These are phyloP conservation scores for Pseudomyrmex dendroicus DNA, from an alignment of 1,140 invertebrate species.

Conservation along the genomic window DNA sequence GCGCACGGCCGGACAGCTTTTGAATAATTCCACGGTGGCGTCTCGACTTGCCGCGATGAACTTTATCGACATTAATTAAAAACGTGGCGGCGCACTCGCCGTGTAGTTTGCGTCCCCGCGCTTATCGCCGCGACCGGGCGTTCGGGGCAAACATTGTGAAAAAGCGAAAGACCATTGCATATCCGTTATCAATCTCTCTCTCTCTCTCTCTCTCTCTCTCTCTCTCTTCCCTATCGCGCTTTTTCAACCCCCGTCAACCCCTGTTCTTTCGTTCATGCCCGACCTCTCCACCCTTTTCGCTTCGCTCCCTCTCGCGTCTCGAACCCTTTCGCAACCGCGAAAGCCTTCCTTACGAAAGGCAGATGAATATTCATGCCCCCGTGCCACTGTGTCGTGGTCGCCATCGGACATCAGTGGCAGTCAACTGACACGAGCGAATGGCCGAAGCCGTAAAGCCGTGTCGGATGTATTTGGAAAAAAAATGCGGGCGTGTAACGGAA, in stretches of 20 bases:
- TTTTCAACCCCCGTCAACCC: conserved; percentile 57
- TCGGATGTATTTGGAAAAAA: conserved; percentile 51
- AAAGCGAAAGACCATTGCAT: conserved; percentile 82
- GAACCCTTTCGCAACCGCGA: conserved; percentile 60
- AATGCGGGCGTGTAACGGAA: conserved; percentile 62
- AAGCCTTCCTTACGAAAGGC: conserved; percentile 81
- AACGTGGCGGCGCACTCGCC: conserved; percentile 77
- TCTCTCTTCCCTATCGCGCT: conserved; percentile 26
- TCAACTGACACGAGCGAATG: conserved; percentile 77
- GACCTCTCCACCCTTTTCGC: neutral
- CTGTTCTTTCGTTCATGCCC: conserved; percentile 64
- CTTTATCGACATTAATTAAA: conserved; percentile 78
- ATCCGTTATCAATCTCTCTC: conserved; percentile 83
- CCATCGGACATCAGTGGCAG: conserved; percentile 84
- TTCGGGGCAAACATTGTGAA: conserved; percentile 82
- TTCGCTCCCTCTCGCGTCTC: conserved; percentile 32
- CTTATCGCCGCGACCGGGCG: conserved; percentile 81
- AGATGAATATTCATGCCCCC: conserved; percentile 85
- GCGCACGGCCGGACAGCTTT: conserved; percentile 72
- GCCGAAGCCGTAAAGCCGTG: conserved; percentile 53
- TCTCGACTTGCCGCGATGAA: conserved; percentile 68
- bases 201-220: conserved; percentile 27
- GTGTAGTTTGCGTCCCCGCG: conserved; percentile 73
- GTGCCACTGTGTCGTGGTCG: conserved; percentile 79
- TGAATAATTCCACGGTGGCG: conserved; percentile 71